phyloP scores from a whole-genome alignment of 2,888 invertebrate species.

The Onthophagus sagittarius region DNA sequence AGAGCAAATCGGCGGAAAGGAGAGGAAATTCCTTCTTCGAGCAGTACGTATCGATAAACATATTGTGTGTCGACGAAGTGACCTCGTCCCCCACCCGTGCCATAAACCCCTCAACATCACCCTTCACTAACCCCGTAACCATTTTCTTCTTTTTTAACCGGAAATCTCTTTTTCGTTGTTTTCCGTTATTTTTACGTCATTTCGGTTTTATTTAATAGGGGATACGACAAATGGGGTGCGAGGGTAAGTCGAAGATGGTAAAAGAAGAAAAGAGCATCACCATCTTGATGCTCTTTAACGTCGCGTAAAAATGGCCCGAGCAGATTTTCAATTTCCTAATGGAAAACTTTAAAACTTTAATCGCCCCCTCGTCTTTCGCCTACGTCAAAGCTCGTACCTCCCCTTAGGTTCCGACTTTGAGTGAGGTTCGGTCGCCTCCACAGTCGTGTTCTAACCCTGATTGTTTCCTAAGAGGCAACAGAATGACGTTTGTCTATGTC shows the following conservation, averaged over 20 bases:
- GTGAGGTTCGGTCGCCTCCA: no score
- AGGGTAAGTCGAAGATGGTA: neutral
- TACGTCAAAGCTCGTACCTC: no score
- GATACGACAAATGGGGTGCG: neutral
- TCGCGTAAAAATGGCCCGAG: constrained; percentile 12
- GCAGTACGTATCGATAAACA: neutral
- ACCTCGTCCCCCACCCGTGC: neutral
- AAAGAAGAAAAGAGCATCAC: neutral
- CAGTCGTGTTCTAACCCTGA: no score
- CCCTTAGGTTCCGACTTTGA: no score
- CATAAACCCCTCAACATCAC: no score
- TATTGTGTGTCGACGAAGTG: neutral
- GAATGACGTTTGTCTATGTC: no score
- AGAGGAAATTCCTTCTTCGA: neutral
- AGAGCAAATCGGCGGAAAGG: neutral
- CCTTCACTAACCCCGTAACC: no score
- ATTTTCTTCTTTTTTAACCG: neutral
- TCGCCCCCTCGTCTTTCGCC: neutral
- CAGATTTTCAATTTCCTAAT: constrained; percentile 18
- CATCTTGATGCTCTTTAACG: constrained; percentile 5
- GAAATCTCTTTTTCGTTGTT: constrained; percentile 3
- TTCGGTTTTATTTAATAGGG: neutral
- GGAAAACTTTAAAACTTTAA: constrained; percentile 19
- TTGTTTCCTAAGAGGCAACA: no score
- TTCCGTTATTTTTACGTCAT: neutral